Base-by-base conservation (phyloP, 2,797 vertebrate genomes). In the Gouania willdenowi region DNA sequence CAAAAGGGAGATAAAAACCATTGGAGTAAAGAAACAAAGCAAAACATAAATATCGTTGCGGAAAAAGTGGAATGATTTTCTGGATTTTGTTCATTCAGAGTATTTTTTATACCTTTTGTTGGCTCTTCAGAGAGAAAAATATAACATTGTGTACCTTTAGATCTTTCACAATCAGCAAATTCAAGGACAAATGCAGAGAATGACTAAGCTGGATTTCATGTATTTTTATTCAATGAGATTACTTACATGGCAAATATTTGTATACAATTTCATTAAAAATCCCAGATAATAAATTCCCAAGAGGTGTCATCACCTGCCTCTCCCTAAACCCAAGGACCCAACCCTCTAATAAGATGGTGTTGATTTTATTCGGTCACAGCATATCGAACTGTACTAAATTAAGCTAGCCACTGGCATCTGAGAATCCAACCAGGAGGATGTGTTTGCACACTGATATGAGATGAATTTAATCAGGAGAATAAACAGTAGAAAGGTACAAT, bases 391-490 rank as follows among this genome's bases (percentile, higher is more conserved):
- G 74, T 82, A 87, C 89, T 89, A 88, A 88, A 86, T 88, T 82
- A 83, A 81, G 64, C 63, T 35, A 83, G 85, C 86, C 75, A 72
- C 57, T 32, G 39, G 66, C 62, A 61, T 69, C 76, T 59, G 39
- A 12, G 46, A 70, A 79, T 83, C 84, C 52, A 78, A 77, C 75
- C 77, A 81, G 68, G 74, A 76, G 66, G 56, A 68, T 79, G 73
- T 89, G 85, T 90, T 90, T 90, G 87, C 89, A 80, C 87, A 76
- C 79, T 41, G 69, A 87, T 88, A 90, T 90, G 20, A 19, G 86
- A 89, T 26, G 70, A 78, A 90, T 90, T 90, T 89, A 88, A 90
- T 90, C 88, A 89, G 50, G 62, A 59, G 45, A 72, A 74, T 85
- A 88, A 89, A 89, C 86, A 89, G 75, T 55, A 69, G 58, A 51